Evolutionary conservation across 2,888 invertebrate species (phyloP).

Genomic region (Harpalus rufipes): DNA sequence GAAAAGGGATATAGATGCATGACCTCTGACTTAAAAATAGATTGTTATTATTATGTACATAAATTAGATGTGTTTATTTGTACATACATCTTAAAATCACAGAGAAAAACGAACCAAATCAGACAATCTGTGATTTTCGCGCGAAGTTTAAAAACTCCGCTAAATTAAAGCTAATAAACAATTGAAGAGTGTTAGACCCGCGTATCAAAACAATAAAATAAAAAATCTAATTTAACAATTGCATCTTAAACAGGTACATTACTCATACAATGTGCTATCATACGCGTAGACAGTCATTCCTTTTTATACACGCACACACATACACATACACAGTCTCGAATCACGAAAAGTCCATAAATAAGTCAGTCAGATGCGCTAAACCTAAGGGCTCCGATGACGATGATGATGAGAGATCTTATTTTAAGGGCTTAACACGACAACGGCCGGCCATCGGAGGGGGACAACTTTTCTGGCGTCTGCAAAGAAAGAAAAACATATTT

Average conservation of each 20-base stretch:
- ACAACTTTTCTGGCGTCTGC: conserved; percentile 83
- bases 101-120: conserved; percentile 60
- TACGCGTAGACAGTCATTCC: conserved; percentile 27
- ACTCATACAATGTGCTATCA: conserved; percentile 69
- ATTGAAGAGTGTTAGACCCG: conserved; percentile 55
- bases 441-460: conserved; percentile 81
- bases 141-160: conserved; percentile 24
- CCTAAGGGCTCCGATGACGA: conserved; percentile 61
- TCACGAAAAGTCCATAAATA: conserved; percentile 64
- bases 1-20: conserved; percentile 46
- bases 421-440: conserved; percentile 73
- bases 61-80: conserved; percentile 66
- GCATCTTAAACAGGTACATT: conserved; percentile 77
- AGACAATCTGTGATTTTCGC: conserved; percentile 59
- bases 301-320: conserved; percentile 48
- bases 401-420: conserved; percentile 68
- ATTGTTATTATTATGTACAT: conserved; percentile 64
- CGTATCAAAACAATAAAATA: conserved; percentile 74
- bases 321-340: conserved; percentile 47
- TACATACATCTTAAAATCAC: conserved; percentile 67
- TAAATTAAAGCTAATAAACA: conserved; percentile 50
- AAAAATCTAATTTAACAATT: conserved; percentile 77
- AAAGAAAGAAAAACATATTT: conserved; percentile 76
- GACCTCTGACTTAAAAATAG: conserved; percentile 61
- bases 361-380: conserved; percentile 62